A percentile compares a stretch with the other conserved stretches of the same genome.
phyloP scores from a whole-genome alignment of 1,140 invertebrate genomes.

The Stenopsyche tienmushanensis region DNA sequence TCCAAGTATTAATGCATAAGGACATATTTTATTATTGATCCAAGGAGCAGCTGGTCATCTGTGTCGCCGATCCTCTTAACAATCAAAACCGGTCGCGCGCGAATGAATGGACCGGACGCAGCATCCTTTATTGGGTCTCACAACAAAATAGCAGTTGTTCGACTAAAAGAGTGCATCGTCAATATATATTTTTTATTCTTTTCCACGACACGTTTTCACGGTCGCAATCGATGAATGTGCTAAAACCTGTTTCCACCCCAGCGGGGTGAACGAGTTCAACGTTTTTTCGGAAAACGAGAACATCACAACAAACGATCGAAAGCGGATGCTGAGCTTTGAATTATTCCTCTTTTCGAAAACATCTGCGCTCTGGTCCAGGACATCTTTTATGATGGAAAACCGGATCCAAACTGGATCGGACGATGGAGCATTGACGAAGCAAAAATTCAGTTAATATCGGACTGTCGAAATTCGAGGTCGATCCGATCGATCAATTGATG shows the following conservation, averaged over 20 bases:
- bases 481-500: background rate
- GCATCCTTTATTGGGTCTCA: slow-evolving; percentile 22
- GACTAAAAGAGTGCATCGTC: slow-evolving; percentile 22
- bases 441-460: background rate
- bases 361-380: slow-evolving; percentile 19
- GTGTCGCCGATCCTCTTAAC: slow-evolving; percentile 4
- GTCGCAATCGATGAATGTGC: slow-evolving; percentile 15
- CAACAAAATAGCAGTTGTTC: background rate
- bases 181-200: slow-evolving; percentile 7
- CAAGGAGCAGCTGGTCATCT: slow-evolving; percentile 16
- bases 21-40: too few species aligned
- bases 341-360: background rate
- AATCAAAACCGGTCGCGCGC: slow-evolving; percentile 30
- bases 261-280: background rate
- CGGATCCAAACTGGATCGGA: slow-evolving; percentile 5
- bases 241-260: slow-evolving; percentile 34
- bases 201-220: slow-evolving; percentile 32
- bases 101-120: slow-evolving; percentile 35
- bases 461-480: background rate
- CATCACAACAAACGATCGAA: slow-evolving; percentile 32
- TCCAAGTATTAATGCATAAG: too few species aligned
- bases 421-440: too few species aligned
- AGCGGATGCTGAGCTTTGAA: slow-evolving; percentile 31
- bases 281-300: slow-evolving; percentile 31
- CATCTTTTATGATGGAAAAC: slow-evolving; percentile 4